phyloP scores from a whole-genome alignment of 2,113 vertebrate species.

The Ploceus nigricollis region DNA sequence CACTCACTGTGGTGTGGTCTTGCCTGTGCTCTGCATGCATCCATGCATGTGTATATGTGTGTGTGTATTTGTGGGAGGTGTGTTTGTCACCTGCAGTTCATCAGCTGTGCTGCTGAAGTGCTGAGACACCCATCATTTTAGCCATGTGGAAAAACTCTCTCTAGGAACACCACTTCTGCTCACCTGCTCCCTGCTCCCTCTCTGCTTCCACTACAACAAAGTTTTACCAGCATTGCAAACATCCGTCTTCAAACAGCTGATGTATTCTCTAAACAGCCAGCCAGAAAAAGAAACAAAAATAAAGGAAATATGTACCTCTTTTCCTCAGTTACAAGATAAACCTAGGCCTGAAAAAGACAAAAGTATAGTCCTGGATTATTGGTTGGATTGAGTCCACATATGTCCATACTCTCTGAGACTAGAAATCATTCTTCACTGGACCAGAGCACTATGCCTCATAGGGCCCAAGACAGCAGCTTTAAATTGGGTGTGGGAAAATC shows the following conservation, averaged over 20 bases:
- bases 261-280: not conserved
- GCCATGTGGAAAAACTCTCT: not conserved
- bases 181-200: not conserved
- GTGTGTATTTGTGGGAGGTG: accelerated
- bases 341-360: not conserved
- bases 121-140: not conserved
- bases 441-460: not conserved
- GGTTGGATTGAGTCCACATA: not conserved
- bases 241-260: not conserved
- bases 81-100: not conserved
- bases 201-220: not conserved
- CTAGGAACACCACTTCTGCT: not conserved
- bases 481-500: not conserved
- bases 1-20: not conserved
- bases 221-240: not conserved
- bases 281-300: not conserved
- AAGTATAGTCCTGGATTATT: not conserved
- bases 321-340: not conserved
- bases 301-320: not conserved
- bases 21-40: accelerated
- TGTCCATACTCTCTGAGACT: not conserved
- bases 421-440: not conserved
- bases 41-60: accelerated
- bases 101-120: not conserved
- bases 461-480: not conserved